Evolutionary conservation across 1,140 invertebrate genomes (phyloP), one percentile per base, ranked within the genome.

Genomic region (Drosophila orosa): DNA sequence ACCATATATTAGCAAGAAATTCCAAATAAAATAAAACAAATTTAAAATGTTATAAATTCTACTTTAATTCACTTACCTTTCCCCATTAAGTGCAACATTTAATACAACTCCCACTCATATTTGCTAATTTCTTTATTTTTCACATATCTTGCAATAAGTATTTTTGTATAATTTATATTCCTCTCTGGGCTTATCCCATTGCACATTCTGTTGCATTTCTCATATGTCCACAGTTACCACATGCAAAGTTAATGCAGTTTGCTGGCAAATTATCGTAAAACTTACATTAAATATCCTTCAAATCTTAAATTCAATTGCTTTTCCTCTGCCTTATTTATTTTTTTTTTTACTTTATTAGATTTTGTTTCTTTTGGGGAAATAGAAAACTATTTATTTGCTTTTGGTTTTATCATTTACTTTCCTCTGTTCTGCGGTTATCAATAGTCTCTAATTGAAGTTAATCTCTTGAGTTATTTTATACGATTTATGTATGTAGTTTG

Each of bases 291-390:
- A 65, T 83, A 79, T 87, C 52, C 40, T 56, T 89, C 59, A 83
- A 83, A 87, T 83, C 83, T 87, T 87, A 87, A 80, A 89, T 78
- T 86, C 82, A 85, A 85, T 89, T 87, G 84, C 67, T 79, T 86
- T 79, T 73, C 47, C 37, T 52, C 50, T 22, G 31, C 58, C 22
- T 67, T 57, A 9, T 37, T 61, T 60, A 44, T 44, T 59, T 52
- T 45, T 24, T 24, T 45, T 45, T 47, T n/a, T 47, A 24, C n/a
- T 24, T 25, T 8, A 3, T 40, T 19, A 40, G 8, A 9, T 45
- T 25, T n/a, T 47, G 13, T 15, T 15, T 59, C 17, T 31, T 66
- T 66, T 40, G 76, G 69, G 69, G 67, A 77, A 81, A 89, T 87
- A 87, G 84, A 87, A 89, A 87, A 87, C 83, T 87, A 87, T 89